Evolutionary conservation across 2,888 invertebrate species (phyloP), one percentile per base, ranked within the genome.

Genomic region (Crossocerus cetratus): DNA sequence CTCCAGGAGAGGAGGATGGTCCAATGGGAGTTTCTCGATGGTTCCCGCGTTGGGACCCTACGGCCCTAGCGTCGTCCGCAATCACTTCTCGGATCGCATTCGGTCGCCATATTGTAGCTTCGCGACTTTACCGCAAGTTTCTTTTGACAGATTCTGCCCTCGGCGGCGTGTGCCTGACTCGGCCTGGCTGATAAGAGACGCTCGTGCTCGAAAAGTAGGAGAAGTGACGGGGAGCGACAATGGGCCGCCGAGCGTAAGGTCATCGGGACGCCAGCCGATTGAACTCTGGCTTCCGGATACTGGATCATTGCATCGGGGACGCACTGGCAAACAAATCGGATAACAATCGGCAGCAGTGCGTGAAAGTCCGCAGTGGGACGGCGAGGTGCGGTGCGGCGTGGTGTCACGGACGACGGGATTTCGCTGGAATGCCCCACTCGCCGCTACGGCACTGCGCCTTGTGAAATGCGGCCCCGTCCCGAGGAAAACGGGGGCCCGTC

Each of bases 31-130:
- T 57, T 68, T 65, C 21, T 58, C 64, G 61, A 42, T 61, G 45
- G 65, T 77, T 76, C 76, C 74, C 74, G 77, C 80, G 74, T 44
- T 66, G 66, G 59, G 68, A 71, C 76, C 78, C 74, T 67, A 77
- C 74, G 64, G 76, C 65, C 77, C 77, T 72, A 76, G 79, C 78
- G 65, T 78, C 77, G 76, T 76, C 70, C 64, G 71, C 77, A 75
- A 80, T 82, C 84, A 67, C 74, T 82, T 76, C 79, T 65, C 42
- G 20, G 65, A 64, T 71, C 59, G 56, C 56, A 63, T 44, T 60
- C 74, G 8, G 0, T 79, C 67, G 78, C 85, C 83, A 77, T 81
- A 76, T 74, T 87, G 82, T 65, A 74, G 73, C 69, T 85, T 79
- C 67, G 74, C 75, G 67, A 86, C 74, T 76, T 76, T 58, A 67